Evolutionary conservation across 2,797 vertebrate genomes (phyloP), one percentile per base, ranked within the genome.

Genomic region (Glyptemys insculpta): DNA sequence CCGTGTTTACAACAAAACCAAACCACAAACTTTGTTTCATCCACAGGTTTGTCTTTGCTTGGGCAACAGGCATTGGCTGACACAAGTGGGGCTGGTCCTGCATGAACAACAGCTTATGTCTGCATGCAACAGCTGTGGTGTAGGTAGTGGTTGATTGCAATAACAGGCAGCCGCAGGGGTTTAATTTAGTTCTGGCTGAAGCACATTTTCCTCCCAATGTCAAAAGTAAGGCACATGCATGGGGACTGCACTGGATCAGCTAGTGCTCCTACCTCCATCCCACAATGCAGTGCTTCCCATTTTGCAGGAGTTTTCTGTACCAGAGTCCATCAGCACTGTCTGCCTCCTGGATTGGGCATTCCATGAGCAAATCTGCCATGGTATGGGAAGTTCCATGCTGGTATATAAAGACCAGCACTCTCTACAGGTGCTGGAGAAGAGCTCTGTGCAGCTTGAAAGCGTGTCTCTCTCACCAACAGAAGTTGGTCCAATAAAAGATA

Each of bases 381-480:
- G 25, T 56, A 41, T 54, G 21, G 80, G 37, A 53, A 81, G 37
- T 10, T 81, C 25, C 37, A 23, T 37, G 23, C 37, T 25, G 23
- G 15, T 41, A 25, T 37, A 27, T 31, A 37, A 23, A 54, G 27
- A 57, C 37, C 54, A 57, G 27, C 27, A 0, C n/a, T 78, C 41
- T 21, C 54, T 49, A 37, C 83, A 44, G 0, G 0, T 37, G 53
- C 11, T 27, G 0, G 16, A 34, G 57, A 59, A 59, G 59, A 62
- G 15, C 59, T 65, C 14, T 18, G 59, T 65, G 27, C 12, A 16
- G 31, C 31, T n/a, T 65, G 59, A 65, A 65, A 34, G 59, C 15
- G 2, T n/a, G 14, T 65, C 31, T 65, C 59, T 65, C 59, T n/a
- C 59, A 65, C 15, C 31, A 65, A 65, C 31, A 65, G 59, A 65